A percentile compares a stretch with the other conserved stretches of the same genome.
Conservation (phyloP, 1,140 invertebrate genomes). For the Oreohelix idahoensis region DNA sequence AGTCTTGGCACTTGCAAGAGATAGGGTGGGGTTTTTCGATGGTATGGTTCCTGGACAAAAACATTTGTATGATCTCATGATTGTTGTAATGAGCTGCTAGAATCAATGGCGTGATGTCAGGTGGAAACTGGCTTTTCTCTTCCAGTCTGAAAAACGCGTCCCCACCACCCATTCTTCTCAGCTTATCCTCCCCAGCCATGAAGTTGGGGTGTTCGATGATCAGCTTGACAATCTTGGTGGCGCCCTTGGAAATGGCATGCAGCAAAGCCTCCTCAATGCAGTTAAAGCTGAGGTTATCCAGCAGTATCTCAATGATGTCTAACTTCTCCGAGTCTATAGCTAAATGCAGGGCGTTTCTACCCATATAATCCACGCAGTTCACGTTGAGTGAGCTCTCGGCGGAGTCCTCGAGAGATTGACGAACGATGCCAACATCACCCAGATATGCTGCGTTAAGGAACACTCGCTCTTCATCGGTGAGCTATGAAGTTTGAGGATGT, state of each 20-base stretch:
- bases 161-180: constrained; percentile 63
- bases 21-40: constrained; percentile 77
- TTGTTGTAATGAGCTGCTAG: constrained; percentile 72
- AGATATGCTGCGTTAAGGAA: constrained; percentile 72
- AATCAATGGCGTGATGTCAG: constrained; percentile 72
- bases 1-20: constrained; percentile 77
- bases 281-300: constrained; percentile 67
- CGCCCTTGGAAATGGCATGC: constrained; percentile 72
- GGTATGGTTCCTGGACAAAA: constrained; percentile 71
- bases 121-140: constrained; percentile 69
- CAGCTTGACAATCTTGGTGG: constrained; percentile 71
- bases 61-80: constrained; percentile 73
- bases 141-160: constrained; percentile 68
- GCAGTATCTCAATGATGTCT: constrained; percentile 68
- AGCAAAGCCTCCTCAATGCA: constrained; percentile 72
- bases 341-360: constrained; percentile 68
- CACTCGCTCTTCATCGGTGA: constrained; percentile 72
- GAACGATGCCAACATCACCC: constrained; percentile 69
- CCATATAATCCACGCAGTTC: constrained; percentile 71
- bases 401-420: constrained; percentile 66
- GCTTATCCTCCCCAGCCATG: constrained; percentile 70
- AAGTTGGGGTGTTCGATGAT: constrained; percentile 71
- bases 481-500: constrained; percentile 49
- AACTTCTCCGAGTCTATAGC: constrained; percentile 71
- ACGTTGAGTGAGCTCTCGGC: constrained; percentile 63